Conservation (phyloP, 2,888 invertebrate genomes). For the Machimus rusticus region DNA sequence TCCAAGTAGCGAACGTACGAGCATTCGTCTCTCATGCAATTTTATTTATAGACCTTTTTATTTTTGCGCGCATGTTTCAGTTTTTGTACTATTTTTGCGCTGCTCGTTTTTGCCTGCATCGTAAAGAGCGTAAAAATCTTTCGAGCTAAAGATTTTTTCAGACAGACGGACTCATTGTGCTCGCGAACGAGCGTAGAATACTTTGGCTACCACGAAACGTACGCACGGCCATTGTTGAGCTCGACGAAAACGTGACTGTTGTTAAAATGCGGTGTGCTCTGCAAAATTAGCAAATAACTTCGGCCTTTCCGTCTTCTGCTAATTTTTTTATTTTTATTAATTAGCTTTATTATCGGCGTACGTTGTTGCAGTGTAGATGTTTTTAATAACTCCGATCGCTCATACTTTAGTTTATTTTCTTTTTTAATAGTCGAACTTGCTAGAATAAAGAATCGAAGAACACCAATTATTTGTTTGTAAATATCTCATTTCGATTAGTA, state of each 20-base stretch:
- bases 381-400: background rate
- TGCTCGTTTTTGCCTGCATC: background rate
- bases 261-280: background rate
- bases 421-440: too few species aligned
- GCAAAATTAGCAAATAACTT: conserved; percentile 12
- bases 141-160: background rate
- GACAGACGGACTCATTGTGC: background rate
- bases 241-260: conserved; percentile 17
- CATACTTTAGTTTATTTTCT: background rate
- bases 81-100: background rate
- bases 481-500: too few species aligned
- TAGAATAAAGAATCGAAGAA: too few species aligned
- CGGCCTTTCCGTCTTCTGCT: background rate
- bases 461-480: too few species aligned
- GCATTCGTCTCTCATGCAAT: background rate
- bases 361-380: background rate
- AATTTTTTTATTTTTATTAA: background rate
- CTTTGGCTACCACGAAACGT: background rate
- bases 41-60: background rate
- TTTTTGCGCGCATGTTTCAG: background rate
- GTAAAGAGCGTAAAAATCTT: background rate
- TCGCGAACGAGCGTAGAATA: background rate
- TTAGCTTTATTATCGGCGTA: background rate
- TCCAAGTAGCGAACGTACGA: background rate
- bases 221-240: conserved; percentile 23